Percentiles rank a stretch among this genome's conserved stretches.
These are phyloP conservation scores for Pogonocichla stellata DNA, from an alignment of 2,113 vertebrate genomes.

Conservation along the genomic window DNA sequence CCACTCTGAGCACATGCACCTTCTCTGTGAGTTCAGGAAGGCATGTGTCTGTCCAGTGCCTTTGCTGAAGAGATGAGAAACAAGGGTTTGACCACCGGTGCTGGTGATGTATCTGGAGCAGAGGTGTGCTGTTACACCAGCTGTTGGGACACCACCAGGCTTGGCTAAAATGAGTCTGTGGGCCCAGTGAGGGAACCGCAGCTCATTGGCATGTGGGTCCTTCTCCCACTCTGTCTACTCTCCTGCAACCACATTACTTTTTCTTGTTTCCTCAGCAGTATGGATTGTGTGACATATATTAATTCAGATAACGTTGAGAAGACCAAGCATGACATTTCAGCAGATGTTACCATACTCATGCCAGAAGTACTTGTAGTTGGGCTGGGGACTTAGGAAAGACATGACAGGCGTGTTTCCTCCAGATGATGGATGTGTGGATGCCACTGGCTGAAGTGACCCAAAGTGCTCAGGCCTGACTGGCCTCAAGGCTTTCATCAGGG, in stretches of 20 bases:
- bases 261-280: not conserved
- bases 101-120: not conserved
- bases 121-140: not conserved
- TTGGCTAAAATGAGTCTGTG: not conserved
- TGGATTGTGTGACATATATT: fast-evolving
- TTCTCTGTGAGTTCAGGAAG: not conserved
- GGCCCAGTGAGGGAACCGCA: not conserved
- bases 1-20: not conserved
- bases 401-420: fast-evolving
- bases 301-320: not conserved
- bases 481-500: not conserved
- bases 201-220: fast-evolving
- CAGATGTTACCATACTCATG: not conserved
- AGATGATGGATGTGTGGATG: not conserved
- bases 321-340: not conserved
- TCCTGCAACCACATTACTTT: too few relatives aligned
- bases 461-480: not conserved
- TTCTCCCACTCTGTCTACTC: not conserved
- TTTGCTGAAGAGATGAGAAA: not conserved
- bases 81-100: fast-evolving
- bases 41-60: too few relatives aligned
- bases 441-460: not conserved
- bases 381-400: not conserved
- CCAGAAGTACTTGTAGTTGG: fast-evolving
- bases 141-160: not conserved